Percentiles rank a stretch among this genome's conserved stretches.
These are phyloP conservation scores for Brachyptera putata DNA, from an alignment of 2,888 invertebrate species.

Conservation along the genomic window DNA sequence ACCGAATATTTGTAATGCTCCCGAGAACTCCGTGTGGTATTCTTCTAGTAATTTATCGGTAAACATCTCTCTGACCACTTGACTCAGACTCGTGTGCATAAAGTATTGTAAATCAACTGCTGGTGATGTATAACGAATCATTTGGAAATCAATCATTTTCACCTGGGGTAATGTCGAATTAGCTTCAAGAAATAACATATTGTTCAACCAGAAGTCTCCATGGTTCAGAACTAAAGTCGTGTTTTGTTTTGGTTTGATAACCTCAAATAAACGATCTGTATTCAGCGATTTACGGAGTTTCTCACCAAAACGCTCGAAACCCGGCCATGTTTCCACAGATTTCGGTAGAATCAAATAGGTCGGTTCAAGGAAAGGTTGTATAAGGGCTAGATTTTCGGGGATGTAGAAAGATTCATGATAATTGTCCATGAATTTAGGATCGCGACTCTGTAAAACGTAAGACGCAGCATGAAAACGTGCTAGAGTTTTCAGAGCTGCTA, in stretches of 20 bases:
- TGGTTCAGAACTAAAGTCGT: conserved; percentile 19
- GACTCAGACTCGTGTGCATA: conserved; percentile 21
- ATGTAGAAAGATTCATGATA: conserved; percentile 19
- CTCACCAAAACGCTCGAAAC: conserved; percentile 17
- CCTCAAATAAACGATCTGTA: not conserved
- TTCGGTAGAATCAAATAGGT: conserved; percentile 2
- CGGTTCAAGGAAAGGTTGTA: not conserved
- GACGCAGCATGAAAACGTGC: conserved; percentile 28
- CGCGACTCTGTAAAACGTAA: conserved; percentile 4
- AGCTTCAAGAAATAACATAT: conserved; percentile 27
- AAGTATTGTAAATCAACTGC: conserved; percentile 31
- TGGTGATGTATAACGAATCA: conserved; percentile 26
- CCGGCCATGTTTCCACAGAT: conserved; percentile 19
- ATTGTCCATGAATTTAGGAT: conserved; percentile 17
- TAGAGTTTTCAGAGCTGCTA: conserved; percentile 15
- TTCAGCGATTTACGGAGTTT: not conserved
- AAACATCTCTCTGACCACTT: conserved; percentile 4
- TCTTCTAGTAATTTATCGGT: conserved; percentile 23
- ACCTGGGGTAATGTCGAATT: conserved; percentile 22
- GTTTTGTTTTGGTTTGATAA: conserved; percentile 4
- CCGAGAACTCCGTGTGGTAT: conserved; percentile 23
- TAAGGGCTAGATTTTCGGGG: not conserved
- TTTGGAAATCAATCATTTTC: conserved; percentile 27
- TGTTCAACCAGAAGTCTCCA: conserved; percentile 30
- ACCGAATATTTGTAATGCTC: conserved; percentile 6